A percentile compares a stretch with the other conserved stretches of the same genome.
phyloP scores from a whole-genome alignment of 2,888 invertebrate genomes.

The Lycophotia porphyrea region DNA sequence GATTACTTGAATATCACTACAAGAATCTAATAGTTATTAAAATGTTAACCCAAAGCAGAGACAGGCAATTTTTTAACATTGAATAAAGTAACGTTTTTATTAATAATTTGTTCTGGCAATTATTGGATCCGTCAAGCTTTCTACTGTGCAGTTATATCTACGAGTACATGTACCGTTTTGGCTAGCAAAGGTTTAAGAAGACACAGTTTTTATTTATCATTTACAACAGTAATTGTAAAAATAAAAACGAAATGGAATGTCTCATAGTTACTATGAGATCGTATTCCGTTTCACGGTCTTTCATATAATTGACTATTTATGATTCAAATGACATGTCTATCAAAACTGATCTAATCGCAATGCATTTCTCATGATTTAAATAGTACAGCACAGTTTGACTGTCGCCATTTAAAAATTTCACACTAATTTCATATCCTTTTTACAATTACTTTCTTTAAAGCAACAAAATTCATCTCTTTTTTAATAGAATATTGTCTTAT shows the following conservation, averaged over 20 bases:
- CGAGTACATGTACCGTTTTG: constrained; percentile 38
- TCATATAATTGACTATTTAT: neutral
- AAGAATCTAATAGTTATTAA: neutral
- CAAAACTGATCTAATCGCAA: neutral
- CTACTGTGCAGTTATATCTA: constrained; percentile 55
- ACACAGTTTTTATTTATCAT: constrained; percentile 9
- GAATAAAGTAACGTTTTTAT: constrained; percentile 17
- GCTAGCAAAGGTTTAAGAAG: constrained; percentile 2
- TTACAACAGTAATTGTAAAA: neutral
- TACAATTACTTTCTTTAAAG: neutral
- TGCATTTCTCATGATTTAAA: neutral
- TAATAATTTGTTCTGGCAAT: constrained; percentile 45
- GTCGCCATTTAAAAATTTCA: neutral
- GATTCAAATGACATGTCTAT: constrained; percentile 12
- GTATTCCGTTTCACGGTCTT: constrained; percentile 15
- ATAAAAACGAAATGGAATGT: neutral
- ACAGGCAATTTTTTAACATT: constrained; percentile 14
- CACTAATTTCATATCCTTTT: neutral
- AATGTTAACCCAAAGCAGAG: constrained; percentile 15
- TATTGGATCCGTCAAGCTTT: constrained; percentile 53
- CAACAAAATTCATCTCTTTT: constrained; percentile 12
- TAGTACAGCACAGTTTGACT: neutral
- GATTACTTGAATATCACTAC: constrained; percentile 22
- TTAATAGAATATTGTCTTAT: constrained; percentile 25
- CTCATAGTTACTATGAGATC: neutral